Base-by-base conservation (phyloP, 2,888 invertebrate species). In the Hipparchia sbordonii region DNA sequence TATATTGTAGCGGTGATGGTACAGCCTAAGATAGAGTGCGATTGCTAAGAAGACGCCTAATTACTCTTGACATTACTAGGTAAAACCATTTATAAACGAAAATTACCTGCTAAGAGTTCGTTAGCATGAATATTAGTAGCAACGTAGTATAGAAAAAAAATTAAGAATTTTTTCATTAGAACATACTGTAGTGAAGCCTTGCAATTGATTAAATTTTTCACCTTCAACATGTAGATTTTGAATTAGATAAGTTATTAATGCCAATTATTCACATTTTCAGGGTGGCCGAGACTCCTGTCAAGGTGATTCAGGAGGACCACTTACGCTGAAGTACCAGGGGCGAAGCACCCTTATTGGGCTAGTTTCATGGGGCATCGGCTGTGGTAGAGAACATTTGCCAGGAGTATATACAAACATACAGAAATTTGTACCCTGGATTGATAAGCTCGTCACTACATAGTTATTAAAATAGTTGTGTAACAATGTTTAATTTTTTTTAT, bases 361-460 rank as follows among this genome's bases (percentile, higher is more conserved):
- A 0, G 98, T 97, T 0, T 98, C 98, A 0, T 98, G 98, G 98
- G 98, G 98, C 74, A 98, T 98, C 79, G 98, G 98, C 72, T 98
- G 98, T 82, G 98, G 98, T 0, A 94, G 98, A 0, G 98, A 98
- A 82, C 98, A 98, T 82, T 89, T 98, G 7, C 98, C 98, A 0
- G 98, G 98, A 2, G 98, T 98, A 6, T 98, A 98, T 85, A 98
- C 98, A 0, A 98, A 98, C 82, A 97, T 98, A 84, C 98, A 98
- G 86, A 97, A 97, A 86, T 98, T 98, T 85, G 97, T 98, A 78
- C 97, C 98, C 33, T 98, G 98, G 98, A 96, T 98, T 68, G 97
- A 97, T 82, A 97, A 97, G 90, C 96, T 60, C 10, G 59, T 60
- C 59, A 33, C 59, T 60, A 60, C 59, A 2, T 60, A 60, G 48